Conservation (phyloP, 2,113 vertebrate genomes). For the Pampusana beccarii region DNA sequence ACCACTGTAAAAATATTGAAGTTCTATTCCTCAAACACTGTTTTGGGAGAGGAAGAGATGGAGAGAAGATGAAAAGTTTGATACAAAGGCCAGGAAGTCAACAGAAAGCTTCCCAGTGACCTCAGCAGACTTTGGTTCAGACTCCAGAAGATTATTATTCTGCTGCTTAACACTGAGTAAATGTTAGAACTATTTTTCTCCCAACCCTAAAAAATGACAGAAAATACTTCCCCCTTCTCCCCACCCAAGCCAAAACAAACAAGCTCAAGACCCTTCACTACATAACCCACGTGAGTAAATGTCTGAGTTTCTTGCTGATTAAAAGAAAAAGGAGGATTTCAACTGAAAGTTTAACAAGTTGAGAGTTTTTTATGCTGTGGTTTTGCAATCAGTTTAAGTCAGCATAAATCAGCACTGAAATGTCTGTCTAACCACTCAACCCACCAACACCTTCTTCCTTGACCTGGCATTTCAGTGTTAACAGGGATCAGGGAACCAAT, state of each 20-base stretch:
- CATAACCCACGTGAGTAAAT: background rate
- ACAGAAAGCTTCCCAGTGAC: background rate
- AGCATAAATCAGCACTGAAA: background rate
- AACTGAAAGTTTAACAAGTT: background rate
- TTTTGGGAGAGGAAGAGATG: background rate
- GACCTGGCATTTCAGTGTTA: background rate
- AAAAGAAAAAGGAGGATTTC: background rate
- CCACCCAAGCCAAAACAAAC: background rate
- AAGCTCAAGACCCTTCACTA: background rate
- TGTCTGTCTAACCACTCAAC: background rate
- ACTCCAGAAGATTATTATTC: background rate
- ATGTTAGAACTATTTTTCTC: conserved; percentile 15
- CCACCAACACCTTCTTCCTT: background rate
- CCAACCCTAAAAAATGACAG: background rate
- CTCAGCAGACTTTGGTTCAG: background rate
- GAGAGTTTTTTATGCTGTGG: background rate
- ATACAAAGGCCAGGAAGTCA: background rate
- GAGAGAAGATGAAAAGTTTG: background rate
- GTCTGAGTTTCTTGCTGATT: background rate
- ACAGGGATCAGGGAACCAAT: background rate
- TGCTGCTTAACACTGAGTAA: background rate
- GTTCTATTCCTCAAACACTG: background rate
- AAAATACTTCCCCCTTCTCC: background rate
- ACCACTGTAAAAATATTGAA: background rate
- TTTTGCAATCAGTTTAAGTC: background rate